A percentile compares a stretch with the other conserved stretches of the same genome.
Evolutionary conservation across 53 echinoderm and acorn worm genomes (phyloP).

Genomic region (Temnopleurus reevesii): DNA sequence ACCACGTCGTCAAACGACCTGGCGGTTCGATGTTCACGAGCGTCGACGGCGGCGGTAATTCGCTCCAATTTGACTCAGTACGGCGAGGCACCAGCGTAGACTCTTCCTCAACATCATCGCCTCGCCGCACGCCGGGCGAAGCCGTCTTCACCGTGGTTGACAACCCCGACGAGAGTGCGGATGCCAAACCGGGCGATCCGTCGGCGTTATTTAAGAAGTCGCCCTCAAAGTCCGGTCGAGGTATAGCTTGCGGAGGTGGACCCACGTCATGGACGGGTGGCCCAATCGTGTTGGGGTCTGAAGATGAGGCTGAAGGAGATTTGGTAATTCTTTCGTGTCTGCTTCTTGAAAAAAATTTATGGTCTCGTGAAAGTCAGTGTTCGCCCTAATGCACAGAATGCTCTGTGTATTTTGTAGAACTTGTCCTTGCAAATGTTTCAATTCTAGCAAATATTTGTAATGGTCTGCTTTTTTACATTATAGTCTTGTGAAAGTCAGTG

Average conservation of each 20-base stretch:
- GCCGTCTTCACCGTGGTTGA: constrained; percentile 59
- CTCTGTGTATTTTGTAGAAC: too few relatives aligned
- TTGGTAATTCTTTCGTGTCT: constrained; percentile 62
- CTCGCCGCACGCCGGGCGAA: constrained; percentile 68
- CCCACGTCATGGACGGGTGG: constrained; percentile 64
- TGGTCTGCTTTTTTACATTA: too few relatives aligned
- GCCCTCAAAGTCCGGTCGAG: constrained; percentile 52
- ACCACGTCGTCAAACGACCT: constrained; percentile 23
- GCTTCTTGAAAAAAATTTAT: not conserved
- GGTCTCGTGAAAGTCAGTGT: not conserved
- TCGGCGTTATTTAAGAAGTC: constrained; percentile 68
- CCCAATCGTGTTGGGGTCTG: constrained; percentile 54
- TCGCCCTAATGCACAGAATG: too few relatives aligned
- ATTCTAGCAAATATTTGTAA: too few relatives aligned
- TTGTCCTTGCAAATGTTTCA: too few relatives aligned
- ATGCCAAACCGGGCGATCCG: constrained; percentile 60
- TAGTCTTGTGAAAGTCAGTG: too few relatives aligned
- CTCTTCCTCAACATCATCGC: constrained; percentile 60
- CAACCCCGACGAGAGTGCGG: constrained; percentile 60
- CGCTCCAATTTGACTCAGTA: constrained; percentile 73
- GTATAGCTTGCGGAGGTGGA: constrained; percentile 64
- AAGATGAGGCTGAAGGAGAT: constrained; percentile 56
- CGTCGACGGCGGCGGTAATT: constrained; percentile 94
- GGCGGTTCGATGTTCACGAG: constrained; percentile 75
- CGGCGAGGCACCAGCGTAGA: constrained; percentile 63